Percentiles rank a stretch among this genome's conserved stretches.
Evolutionary conservation across 30 jellyfish, hydroid and myxozoan species (phyloP).

Genomic region (Hydractinia echinata): DNA sequence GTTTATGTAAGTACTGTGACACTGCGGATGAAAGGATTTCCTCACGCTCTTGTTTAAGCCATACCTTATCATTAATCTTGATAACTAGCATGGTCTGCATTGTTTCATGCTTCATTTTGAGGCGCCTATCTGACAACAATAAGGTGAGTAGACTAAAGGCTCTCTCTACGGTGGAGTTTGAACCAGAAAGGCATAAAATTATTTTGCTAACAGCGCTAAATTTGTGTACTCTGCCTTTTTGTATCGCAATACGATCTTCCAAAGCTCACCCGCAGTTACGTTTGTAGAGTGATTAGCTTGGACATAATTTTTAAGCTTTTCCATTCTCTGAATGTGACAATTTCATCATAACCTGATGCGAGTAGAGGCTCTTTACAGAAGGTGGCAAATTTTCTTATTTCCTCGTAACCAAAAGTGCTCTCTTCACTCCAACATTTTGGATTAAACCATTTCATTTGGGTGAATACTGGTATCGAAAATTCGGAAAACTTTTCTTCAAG

Average conservation of each 20-base stretch:
- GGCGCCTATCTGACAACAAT: slow-evolving; percentile 11
- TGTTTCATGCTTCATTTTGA: neutral
- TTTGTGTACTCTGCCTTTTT: neutral
- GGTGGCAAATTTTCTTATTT: too few relatives aligned
- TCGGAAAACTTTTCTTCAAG: too few relatives aligned
- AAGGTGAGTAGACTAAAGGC: neutral
- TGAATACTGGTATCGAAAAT: too few relatives aligned
- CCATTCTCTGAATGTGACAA: too few relatives aligned
- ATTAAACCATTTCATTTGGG: too few relatives aligned
- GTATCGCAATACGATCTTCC: slow-evolving; percentile 3
- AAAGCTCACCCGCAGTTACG: neutral
- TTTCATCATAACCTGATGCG: too few relatives aligned
- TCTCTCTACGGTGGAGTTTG: slow-evolving; percentile 18
- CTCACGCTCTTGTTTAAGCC: slow-evolving; percentile 12
- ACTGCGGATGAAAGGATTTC: slow-evolving; percentile 12
- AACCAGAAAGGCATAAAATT: neutral
- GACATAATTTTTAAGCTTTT: too few relatives aligned
- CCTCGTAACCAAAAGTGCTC: too few relatives aligned
- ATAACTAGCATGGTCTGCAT: neutral
- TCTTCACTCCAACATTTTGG: too few relatives aligned
- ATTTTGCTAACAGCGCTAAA: neutral
- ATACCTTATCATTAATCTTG: neutral
- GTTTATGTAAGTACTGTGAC: neutral
- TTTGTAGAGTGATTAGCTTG: neutral
- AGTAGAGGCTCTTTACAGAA: too few relatives aligned